Evolutionary conservation across 2,888 invertebrate genomes (phyloP), one percentile per base, ranked within the genome.

Genomic region (Platycnemis pennipes): DNA sequence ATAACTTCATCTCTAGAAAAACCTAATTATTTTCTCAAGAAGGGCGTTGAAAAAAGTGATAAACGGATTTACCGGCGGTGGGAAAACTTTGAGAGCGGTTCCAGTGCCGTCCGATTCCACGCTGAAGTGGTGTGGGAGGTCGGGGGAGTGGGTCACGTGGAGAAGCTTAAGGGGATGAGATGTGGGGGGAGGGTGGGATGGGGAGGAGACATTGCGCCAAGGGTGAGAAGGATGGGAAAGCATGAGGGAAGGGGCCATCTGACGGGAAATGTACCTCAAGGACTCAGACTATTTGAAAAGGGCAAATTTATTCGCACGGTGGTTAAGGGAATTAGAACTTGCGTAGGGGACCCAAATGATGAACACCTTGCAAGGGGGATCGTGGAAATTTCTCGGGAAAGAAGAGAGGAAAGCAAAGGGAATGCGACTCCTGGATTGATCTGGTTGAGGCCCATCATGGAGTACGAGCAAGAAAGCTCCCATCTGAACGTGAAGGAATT

Each of bases 21-120:
- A 77, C 77, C 11, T 77, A 77, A 77, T 77, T 77, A 77, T 77
- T 77, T 77, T 77, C 31, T 8, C 77, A 77, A 77, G 77, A 16
- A 77, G 13, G n/a, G 13, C 1, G 77, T 26, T 13, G 26, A 37
- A 77, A 77, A 2, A 37, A 77, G 77, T 37, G 37, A 37, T 77
- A 77, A 77, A 77, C 37, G 77, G 16, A 77, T 77, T 77, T 77
- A 0, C 77, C 77, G 37, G 77, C 37, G 8, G 77, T 77, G 31
- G 16, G 77, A 31, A 77, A 77, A 77, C 69, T 77, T 77, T 37
- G 37, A n/a, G 63, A 63, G 63, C 26, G 63, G 26, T 63, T 63
- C 26, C 53, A 77, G 31, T 77, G 77, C 77, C 37, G 77, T 77
- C 16, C 77, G 77, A 37, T 77, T 77, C 26, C 37, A 37, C 77